A percentile compares a stretch with the other conserved stretches of the same genome.
phyloP scores from a whole-genome alignment of 2,888 invertebrate species.

The Leucophenga maculata region DNA sequence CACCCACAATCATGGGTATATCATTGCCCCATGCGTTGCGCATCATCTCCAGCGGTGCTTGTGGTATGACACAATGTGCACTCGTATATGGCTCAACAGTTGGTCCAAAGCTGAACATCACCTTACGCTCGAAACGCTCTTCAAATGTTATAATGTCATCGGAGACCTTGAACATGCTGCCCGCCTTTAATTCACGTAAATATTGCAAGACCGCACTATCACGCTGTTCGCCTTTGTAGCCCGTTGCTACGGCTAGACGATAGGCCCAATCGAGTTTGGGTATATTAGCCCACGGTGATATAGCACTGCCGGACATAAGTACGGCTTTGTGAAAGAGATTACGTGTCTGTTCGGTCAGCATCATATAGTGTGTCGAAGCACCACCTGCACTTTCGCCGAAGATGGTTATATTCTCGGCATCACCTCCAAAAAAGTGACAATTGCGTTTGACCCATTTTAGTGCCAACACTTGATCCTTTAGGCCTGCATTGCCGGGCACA shows the following conservation, averaged over 20 bases:
- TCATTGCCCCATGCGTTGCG: slow-evolving; percentile 68
- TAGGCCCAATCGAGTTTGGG: slow-evolving; percentile 63
- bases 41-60: slow-evolving; percentile 68
- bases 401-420: slow-evolving; percentile 74
- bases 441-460: slow-evolving; percentile 74
- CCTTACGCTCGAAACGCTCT: slow-evolving; percentile 62
- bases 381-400: slow-evolving; percentile 75
- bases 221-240: slow-evolving; percentile 64
- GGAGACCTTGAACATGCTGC: slow-evolving; percentile 66
- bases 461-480: slow-evolving; percentile 74
- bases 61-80: slow-evolving; percentile 66
- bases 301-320: slow-evolving; percentile 67
- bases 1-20: slow-evolving; percentile 70
- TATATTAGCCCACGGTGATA: slow-evolving; percentile 67
- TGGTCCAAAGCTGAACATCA: slow-evolving; percentile 68
- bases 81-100: slow-evolving; percentile 67
- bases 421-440: slow-evolving; percentile 73
- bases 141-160: slow-evolving; percentile 67
- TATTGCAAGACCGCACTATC: slow-evolving; percentile 68
- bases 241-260: slow-evolving; percentile 67
- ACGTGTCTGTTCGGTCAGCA: slow-evolving; percentile 73
- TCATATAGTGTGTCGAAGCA: slow-evolving; percentile 73
- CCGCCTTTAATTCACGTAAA: slow-evolving; percentile 65
- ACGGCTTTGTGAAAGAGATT: slow-evolving; percentile 70
- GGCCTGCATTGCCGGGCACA: slow-evolving; percentile 74